These are phyloP conservation scores for Eristalinus sepulchralis DNA, from an alignment of 2,888 invertebrate genomes.

Conservation along the genomic window DNA sequence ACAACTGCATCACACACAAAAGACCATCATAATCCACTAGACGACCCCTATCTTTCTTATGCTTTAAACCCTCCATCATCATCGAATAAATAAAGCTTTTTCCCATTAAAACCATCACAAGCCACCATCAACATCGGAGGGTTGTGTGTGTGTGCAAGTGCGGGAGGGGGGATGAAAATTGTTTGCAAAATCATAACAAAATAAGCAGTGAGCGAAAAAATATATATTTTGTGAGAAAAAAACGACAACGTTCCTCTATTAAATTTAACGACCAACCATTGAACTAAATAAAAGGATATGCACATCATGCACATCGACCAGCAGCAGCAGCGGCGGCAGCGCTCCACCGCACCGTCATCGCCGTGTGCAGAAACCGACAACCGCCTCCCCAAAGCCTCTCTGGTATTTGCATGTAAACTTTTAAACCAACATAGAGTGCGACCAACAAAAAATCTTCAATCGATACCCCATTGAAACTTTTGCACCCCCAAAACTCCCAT, in stretches of 20 bases:
- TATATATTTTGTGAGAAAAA: constrained; percentile 2
- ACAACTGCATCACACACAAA: neutral
- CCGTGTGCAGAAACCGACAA: constrained; percentile 24
- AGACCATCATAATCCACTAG: constrained; percentile 15
- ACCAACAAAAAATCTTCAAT: constrained; percentile 52
- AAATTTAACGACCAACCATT: constrained; percentile 71
- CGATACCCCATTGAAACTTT: constrained; percentile 68
- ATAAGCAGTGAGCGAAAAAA: constrained; percentile 28
- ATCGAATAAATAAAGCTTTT: constrained; percentile 27
- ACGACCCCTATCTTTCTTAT: neutral
- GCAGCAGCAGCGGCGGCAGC: neutral
- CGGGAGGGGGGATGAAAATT: neutral
- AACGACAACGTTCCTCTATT: constrained; percentile 46
- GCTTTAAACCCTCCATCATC: constrained; percentile 24
- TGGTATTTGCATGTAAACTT: constrained; percentile 70
- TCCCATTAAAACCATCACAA: constrained; percentile 41
- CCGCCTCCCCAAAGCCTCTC: neutral
- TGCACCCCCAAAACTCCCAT: constrained; percentile 7
- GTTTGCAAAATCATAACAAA: constrained; percentile 64
- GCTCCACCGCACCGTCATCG: constrained; percentile 29
- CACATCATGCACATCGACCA: constrained; percentile 66
- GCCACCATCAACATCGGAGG: neutral
- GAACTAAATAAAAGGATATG: constrained; percentile 71
- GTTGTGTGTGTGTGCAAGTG: too few relatives aligned
- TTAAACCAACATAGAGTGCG: constrained; percentile 59